Conservation (phyloP, 2,797 vertebrate species). For the Knipowitschia caucasica region DNA sequence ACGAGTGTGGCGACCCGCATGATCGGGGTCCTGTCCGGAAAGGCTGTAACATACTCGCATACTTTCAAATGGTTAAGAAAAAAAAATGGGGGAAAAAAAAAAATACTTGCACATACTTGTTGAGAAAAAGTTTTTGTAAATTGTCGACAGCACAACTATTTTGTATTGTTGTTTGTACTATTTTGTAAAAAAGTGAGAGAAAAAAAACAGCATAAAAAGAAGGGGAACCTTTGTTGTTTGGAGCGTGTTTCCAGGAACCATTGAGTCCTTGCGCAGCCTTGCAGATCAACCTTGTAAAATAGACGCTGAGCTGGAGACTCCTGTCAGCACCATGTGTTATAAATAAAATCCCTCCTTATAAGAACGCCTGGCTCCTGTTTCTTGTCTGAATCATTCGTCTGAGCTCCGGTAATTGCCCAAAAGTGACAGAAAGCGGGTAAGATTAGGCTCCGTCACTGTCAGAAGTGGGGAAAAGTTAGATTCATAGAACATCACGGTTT, state of each 20-base stretch:
- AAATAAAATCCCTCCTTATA: constrained; percentile 90
- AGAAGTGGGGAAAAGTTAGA: not conserved
- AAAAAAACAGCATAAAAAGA: constrained; percentile 50
- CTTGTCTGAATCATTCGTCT: constrained; percentile 36
- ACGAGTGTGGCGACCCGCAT: constrained; percentile 83
- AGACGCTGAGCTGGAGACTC: constrained; percentile 77
- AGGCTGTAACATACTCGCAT: constrained; percentile 72
- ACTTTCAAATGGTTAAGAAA: constrained; percentile 56
- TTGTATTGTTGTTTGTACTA: constrained; percentile 99
- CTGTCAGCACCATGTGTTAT: constrained; percentile 83
- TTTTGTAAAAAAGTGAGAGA: constrained; percentile 89
- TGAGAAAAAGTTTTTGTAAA: constrained; percentile 88
- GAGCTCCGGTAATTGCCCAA: constrained; percentile 11
- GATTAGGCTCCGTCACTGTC: not conserved
- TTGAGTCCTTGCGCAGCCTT: constrained; percentile 81
- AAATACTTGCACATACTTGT: constrained; percentile 76
- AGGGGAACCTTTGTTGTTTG: constrained; percentile 77
- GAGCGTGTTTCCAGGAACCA: constrained; percentile 82
- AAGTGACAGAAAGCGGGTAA: not conserved
- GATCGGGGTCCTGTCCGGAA: constrained; percentile 80
- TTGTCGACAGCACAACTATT: constrained; percentile 97
- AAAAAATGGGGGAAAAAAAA: constrained; percentile 51
- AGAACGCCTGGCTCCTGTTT: constrained; percentile 47
- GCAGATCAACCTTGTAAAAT: constrained; percentile 84
- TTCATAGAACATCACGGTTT: too few relatives aligned